Evolutionary conservation across 2,797 vertebrate genomes (phyloP).

Genomic region (Falco naumanni): DNA sequence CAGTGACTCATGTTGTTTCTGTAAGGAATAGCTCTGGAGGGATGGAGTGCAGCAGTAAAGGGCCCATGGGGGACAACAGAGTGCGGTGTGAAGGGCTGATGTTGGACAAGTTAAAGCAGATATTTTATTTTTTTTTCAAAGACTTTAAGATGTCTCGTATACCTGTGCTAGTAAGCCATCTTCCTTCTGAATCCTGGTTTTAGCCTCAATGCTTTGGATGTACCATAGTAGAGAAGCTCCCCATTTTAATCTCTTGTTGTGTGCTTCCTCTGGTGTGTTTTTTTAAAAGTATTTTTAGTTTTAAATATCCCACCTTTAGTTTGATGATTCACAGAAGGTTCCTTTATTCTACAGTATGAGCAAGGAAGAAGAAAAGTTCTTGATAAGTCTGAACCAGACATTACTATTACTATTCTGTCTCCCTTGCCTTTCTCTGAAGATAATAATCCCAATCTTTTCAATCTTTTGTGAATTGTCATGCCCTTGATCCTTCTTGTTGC

Average conservation of each 20-base stretch:
- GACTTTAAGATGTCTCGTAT: not conserved
- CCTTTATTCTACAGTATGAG: not conserved
- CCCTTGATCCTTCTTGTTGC: conserved; percentile 12
- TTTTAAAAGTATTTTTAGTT: not conserved
- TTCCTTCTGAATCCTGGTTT: not conserved
- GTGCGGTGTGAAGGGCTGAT: not conserved
- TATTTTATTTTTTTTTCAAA: too few species aligned
- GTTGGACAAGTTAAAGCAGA: not conserved
- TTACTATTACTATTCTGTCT: conserved; percentile 5
- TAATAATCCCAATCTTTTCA: not conserved
- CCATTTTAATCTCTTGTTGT: not conserved
- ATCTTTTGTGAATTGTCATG: not conserved
- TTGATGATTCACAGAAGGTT: not conserved
- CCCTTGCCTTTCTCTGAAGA: conserved; percentile 27
- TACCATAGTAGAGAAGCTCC: not conserved
- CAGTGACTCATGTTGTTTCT: rapidly evolving
- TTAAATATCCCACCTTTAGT: not conserved
- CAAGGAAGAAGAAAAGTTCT: not conserved
- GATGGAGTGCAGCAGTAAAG: not conserved
- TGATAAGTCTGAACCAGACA: not conserved
- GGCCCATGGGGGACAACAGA: not conserved
- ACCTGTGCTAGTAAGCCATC: not conserved
- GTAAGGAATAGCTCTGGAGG: not conserved
- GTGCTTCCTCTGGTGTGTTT: not conserved
- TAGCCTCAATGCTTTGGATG: not conserved